A percentile compares a stretch with the other conserved stretches of the same genome.
These are phyloP conservation scores for Diadumene lineata DNA, from an alignment of 92 coral and sea anemone genomes.

Conservation along the genomic window DNA sequence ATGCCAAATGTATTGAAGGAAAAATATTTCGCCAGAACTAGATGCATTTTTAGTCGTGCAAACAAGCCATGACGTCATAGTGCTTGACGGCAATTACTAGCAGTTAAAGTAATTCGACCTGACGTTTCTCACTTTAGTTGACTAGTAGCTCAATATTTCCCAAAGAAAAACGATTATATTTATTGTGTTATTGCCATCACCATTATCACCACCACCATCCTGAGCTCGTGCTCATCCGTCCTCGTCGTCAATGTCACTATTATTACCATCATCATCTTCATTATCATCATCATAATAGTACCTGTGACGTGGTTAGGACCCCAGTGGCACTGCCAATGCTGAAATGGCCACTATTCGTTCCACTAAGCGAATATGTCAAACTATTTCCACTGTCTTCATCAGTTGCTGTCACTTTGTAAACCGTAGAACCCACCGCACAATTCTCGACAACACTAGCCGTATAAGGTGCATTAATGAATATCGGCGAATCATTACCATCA, in stretches of 20 bases:
- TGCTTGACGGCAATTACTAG: no score
- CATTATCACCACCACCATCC: not conserved
- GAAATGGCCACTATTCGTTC: constrained; percentile 47
- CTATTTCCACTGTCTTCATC: constrained; percentile 58
- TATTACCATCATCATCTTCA: not conserved
- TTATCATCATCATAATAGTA: not conserved
- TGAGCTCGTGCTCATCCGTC: no score
- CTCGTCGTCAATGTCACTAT: not conserved
- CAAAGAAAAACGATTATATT: not conserved
- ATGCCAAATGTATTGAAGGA: no score
- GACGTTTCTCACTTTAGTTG: no score
- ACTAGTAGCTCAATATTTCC: no score
- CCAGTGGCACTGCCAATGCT: constrained; percentile 47
- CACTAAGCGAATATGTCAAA: constrained; percentile 47
- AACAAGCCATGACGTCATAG: no score
- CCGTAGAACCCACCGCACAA: constrained; percentile 47
- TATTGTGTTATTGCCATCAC: not conserved
- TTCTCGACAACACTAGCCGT: constrained; percentile 48
- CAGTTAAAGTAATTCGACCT: no score
- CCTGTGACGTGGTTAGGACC: constrained; percentile 49
- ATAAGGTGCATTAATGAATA: constrained; percentile 47
- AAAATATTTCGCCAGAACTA: no score
- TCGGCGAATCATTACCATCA: constrained; percentile 46
- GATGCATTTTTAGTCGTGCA: no score
- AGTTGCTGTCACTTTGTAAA: constrained; percentile 44